A percentile compares a stretch with the other conserved stretches of the same genome.
phyloP scores from a whole-genome alignment of 2,797 vertebrate species.

The Danio kyathit region DNA sequence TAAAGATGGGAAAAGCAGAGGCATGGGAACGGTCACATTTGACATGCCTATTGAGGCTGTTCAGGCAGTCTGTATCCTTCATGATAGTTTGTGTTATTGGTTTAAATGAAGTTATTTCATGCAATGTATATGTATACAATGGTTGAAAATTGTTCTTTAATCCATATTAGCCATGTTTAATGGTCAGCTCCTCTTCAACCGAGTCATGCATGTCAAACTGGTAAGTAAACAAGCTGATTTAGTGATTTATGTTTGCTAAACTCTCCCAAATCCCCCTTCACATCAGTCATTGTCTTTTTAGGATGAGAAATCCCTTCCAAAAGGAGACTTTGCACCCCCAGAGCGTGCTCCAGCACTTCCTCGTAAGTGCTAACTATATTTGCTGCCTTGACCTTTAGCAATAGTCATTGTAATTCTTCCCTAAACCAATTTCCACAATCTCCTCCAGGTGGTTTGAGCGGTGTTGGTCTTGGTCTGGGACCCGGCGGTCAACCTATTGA shows the following conservation, averaged over 20 bases:
- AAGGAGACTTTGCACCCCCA: conserved; percentile 92
- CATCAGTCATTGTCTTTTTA: conserved; percentile 62
- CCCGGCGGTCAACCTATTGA: conserved; percentile 97
- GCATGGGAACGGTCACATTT: conserved; percentile 96
- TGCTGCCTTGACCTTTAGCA: neutral
- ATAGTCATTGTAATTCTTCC: neutral
- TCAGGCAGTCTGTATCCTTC: conserved; percentile 98
- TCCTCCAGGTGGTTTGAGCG: conserved; percentile 92
- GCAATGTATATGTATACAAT: neutral
- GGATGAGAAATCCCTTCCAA: conserved; percentile 96
- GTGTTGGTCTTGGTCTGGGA: conserved; percentile 94
- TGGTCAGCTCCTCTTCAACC: conserved; percentile 94
- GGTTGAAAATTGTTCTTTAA: conserved; percentile 75
- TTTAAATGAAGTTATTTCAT: neutral
- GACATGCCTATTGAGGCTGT: conserved; percentile 97
- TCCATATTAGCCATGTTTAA: conserved; percentile 92
- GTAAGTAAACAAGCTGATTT: conserved; percentile 74
- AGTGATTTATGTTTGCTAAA: no score
- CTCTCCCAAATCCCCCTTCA: neutral
- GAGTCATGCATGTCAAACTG: conserved; percentile 98
- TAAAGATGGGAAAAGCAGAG: conserved; percentile 96
- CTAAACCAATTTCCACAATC: neutral
- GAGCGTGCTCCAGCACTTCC: conserved; percentile 92
- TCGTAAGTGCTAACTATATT: conserved; percentile 80
- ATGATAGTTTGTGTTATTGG: neutral